Conservation (phyloP, 23 tunicate species). For the Pegea sp. region DNA sequence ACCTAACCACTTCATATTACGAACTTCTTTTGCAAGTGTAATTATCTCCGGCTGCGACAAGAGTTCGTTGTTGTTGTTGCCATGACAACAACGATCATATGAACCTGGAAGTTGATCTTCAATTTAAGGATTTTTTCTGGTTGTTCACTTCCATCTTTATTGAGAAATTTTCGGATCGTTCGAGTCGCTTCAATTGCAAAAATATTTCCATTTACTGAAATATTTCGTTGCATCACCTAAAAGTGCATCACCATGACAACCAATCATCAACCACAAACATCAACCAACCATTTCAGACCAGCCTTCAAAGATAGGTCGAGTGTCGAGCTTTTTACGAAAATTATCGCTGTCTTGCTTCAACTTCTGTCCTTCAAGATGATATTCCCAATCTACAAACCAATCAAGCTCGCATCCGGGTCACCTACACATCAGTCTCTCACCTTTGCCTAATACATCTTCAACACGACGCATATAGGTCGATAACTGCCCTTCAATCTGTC, state of each 20-base stretch:
- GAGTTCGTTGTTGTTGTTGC: neutral
- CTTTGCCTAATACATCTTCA: constrained; percentile 99
- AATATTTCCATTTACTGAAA: constrained; percentile 73
- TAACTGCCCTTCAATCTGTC: constrained; percentile 79
- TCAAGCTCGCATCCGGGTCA: too few relatives aligned
- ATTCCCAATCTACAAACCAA: constrained; percentile 99
- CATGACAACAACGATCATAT: neutral
- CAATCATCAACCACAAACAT: too few relatives aligned
- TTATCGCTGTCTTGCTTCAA: constrained; percentile 77
- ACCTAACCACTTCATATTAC: constrained; percentile 94
- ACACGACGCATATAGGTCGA: constrained; percentile 81
- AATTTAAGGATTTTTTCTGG: constrained; percentile 31
- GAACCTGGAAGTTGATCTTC: constrained; percentile 76
- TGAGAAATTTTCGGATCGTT: neutral
- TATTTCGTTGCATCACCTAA: constrained; percentile 68
- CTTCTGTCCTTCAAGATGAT: constrained; percentile 94
- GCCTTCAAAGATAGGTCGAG: constrained; percentile 61
- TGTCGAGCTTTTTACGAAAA: constrained; percentile 68
- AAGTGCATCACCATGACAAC: neutral
- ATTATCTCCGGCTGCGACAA: constrained; percentile 64
- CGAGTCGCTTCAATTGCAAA: constrained; percentile 79
- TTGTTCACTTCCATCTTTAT: constrained; percentile 7
- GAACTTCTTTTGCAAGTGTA: constrained; percentile 83
- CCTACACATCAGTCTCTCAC: too few relatives aligned
- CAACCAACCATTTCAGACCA: constrained; percentile 55